Percentiles rank a stretch among this genome's conserved stretches.
Conservation (phyloP, 2,888 invertebrate genomes). For the Allacma fusca region DNA sequence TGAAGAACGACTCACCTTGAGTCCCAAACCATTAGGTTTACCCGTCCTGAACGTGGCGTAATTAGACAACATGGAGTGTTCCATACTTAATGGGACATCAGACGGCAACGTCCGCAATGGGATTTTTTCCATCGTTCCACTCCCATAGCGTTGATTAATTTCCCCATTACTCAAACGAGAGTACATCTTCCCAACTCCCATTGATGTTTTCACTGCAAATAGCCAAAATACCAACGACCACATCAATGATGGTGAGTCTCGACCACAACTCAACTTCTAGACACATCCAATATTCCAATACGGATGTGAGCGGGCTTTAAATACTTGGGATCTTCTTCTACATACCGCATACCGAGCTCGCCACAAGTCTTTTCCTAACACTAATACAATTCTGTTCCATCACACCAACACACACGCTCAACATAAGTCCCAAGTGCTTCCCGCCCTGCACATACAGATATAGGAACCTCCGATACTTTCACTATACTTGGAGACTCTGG, state of each 20-base stretch:
- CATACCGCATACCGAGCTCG: background rate
- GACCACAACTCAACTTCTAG: conserved; percentile 21
- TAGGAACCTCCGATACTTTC: too few species aligned
- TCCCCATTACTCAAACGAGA: conserved; percentile 62
- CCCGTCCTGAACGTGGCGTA: conserved; percentile 60
- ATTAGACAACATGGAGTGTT: conserved; percentile 58
- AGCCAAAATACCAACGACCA: conserved; percentile 30
- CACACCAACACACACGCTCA: background rate
- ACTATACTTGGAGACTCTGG: too few species aligned
- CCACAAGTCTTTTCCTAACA: background rate
- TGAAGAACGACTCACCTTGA: conserved; percentile 57
- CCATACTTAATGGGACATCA: conserved; percentile 58
- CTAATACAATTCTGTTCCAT: background rate
- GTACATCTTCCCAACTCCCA: conserved; percentile 59
- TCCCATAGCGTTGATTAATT: conserved; percentile 60
- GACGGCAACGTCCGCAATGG: conserved; percentile 55
- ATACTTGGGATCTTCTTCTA: background rate
- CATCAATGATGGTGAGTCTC: conserved; percentile 16
- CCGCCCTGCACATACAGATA: too few species aligned
- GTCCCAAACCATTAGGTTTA: conserved; percentile 61
- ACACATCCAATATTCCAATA: conserved; percentile 4
- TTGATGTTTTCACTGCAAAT: conserved; percentile 52
- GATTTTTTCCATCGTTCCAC: conserved; percentile 57
- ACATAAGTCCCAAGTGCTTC: too few species aligned
- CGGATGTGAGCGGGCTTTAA: background rate